Evolutionary conservation across 2,888 invertebrate species (phyloP).

Genomic region (Tuta absoluta): DNA sequence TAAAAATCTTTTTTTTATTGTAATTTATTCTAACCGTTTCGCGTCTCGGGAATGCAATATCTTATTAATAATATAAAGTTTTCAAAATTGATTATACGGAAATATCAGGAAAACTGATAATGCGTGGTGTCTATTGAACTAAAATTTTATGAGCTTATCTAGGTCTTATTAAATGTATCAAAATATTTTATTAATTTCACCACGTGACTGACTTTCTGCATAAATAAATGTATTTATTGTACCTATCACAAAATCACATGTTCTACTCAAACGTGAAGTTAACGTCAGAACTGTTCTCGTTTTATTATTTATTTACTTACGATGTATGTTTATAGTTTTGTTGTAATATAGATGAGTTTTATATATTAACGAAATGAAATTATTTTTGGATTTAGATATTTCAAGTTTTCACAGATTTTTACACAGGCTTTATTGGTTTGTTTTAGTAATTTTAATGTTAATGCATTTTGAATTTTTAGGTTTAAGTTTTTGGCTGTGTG

Average conservation of each 20-base stretch:
- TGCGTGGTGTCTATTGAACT: neutral
- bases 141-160: conserved; percentile 8
- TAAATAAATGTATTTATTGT: neutral
- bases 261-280: neutral
- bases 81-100: neutral
- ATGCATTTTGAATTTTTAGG: conserved; percentile 7
- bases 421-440: neutral
- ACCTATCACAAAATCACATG: neutral
- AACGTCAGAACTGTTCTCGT: neutral
- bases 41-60: neutral
- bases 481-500: conserved; percentile 16
- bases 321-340: neutral
- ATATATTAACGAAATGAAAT: neutral
- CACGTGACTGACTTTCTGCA: conserved; percentile 7
- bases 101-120: neutral
- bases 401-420: neutral
- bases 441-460: conserved; percentile 1
- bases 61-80: neutral
- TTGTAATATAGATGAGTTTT: neutral
- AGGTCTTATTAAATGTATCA: neutral
- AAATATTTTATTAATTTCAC: conserved; percentile 5
- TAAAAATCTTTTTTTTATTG: neutral
- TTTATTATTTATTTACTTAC: neutral
- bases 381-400: neutral
- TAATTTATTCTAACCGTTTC: neutral